These are phyloP conservation scores for Trichomycterus rosablanca DNA, from an alignment of 2,113 vertebrate species.

Conservation along the genomic window DNA sequence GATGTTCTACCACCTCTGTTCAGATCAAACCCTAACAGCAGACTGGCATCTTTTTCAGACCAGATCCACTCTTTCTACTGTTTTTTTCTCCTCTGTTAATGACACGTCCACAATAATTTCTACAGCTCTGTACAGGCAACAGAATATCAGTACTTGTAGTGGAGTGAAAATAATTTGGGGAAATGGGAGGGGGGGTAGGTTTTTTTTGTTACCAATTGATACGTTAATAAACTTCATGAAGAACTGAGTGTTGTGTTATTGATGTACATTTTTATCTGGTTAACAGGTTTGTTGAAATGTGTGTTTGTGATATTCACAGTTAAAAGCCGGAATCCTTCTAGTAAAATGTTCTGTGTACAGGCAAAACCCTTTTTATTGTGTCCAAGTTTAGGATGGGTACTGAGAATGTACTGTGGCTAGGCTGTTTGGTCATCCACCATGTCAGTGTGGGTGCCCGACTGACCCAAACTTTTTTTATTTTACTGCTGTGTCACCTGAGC, in stretches of 20 bases:
- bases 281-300: too few relatives aligned
- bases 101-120: conserved; percentile 44
- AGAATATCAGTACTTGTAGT: conserved; percentile 48
- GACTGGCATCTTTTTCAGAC: conserved; percentile 48
- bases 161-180: conserved; percentile 34
- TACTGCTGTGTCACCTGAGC: too few relatives aligned
- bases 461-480: too few relatives aligned
- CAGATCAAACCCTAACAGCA: conserved; percentile 50
- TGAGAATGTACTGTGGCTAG: too few relatives aligned
- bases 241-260: conserved; percentile 6
- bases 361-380: too few relatives aligned
- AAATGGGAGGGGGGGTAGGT: conserved; percentile 28
- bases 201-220: conserved; percentile 64
- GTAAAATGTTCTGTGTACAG: too few relatives aligned
- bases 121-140: conserved; percentile 51
- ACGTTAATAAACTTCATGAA: conserved; percentile 66
- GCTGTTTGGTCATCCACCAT: too few relatives aligned
- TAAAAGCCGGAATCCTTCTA: too few relatives aligned
- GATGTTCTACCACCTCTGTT: conserved; percentile 29
- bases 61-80: conserved; percentile 54
- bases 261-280: neutral
- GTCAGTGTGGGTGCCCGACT: too few relatives aligned
- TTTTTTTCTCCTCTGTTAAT: conserved; percentile 45
- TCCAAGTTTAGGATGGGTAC: too few relatives aligned
- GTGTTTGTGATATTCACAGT: too few relatives aligned